phyloP scores from a whole-genome alignment of 2,797 vertebrate genomes.

The Phataginus tricuspis region DNA sequence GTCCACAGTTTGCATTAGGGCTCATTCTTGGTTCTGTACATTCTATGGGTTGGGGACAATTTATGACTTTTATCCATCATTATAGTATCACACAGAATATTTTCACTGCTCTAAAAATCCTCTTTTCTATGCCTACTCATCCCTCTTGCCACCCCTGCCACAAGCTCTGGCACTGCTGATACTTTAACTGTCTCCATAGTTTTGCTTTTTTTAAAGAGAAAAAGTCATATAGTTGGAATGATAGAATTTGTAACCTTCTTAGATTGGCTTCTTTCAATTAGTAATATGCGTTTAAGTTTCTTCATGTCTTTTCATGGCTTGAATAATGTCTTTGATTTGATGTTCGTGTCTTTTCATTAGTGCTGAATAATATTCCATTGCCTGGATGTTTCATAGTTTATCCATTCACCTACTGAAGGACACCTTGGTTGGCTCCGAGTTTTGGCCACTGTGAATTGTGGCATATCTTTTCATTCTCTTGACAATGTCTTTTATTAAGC shows the following conservation, averaged over 20 bases:
- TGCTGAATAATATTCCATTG: neutral
- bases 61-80: neutral
- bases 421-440: neutral
- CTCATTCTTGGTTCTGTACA: neutral
- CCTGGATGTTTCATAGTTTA: neutral
- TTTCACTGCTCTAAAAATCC: neutral
- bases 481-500: neutral
- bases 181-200: neutral
- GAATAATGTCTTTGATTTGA: neutral
- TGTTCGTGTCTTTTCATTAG: neutral
- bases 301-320: neutral
- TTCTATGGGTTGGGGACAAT: neutral
- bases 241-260: neutral
- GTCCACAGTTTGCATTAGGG: neutral
- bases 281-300: neutral
- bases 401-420: neutral
- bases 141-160: neutral
- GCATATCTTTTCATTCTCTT: neutral
- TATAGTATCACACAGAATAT: no score
- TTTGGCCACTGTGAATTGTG: neutral
- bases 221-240: neutral
- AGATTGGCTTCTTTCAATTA: neutral
- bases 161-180: neutral
- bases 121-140: neutral
- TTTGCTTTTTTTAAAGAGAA: neutral